Percentiles rank a stretch among this genome's conserved stretches.
Evolutionary conservation across 2,113 vertebrate species (phyloP).

Genomic region (Hyaena hyaena): DNA sequence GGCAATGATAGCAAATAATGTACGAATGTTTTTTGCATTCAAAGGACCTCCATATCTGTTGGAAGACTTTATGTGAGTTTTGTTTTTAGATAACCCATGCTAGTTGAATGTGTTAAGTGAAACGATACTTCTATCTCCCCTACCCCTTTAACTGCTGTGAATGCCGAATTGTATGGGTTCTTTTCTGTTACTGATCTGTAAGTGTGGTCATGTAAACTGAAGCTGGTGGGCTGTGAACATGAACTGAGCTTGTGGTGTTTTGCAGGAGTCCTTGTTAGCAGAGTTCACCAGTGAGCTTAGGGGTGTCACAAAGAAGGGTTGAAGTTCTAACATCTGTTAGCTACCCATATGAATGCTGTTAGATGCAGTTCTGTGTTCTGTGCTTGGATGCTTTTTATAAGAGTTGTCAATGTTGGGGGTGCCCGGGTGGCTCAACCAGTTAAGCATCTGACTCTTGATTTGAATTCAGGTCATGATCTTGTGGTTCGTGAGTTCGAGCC

Average conservation of each 20-base stretch:
- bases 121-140: conserved; percentile 92
- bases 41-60: conserved; percentile 91
- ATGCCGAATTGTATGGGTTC: conserved; percentile 96
- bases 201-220: conserved; percentile 94
- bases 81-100: conserved; percentile 88
- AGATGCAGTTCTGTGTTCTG: conserved; percentile 95
- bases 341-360: conserved; percentile 93
- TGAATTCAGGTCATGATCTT: no score
- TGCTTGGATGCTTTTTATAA: conserved; percentile 97
- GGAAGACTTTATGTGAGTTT: conserved; percentile 91
- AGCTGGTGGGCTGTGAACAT: conserved; percentile 92
- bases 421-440: no score
- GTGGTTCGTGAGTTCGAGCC: no score
- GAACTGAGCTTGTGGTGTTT: conserved; percentile 90
- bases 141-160: conserved; percentile 94
- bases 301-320: conserved; percentile 91
- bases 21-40: conserved; percentile 94
- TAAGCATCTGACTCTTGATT: no score
- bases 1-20: conserved; percentile 92
- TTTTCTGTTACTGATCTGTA: conserved; percentile 94
- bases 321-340: conserved; percentile 93
- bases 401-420: conserved; percentile 96
- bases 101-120: conserved; percentile 94
- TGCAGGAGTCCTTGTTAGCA: conserved; percentile 85
- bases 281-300: conserved; percentile 89